Conservation (phyloP, 2,797 vertebrate genomes). For the Epinephelus coioides region DNA sequence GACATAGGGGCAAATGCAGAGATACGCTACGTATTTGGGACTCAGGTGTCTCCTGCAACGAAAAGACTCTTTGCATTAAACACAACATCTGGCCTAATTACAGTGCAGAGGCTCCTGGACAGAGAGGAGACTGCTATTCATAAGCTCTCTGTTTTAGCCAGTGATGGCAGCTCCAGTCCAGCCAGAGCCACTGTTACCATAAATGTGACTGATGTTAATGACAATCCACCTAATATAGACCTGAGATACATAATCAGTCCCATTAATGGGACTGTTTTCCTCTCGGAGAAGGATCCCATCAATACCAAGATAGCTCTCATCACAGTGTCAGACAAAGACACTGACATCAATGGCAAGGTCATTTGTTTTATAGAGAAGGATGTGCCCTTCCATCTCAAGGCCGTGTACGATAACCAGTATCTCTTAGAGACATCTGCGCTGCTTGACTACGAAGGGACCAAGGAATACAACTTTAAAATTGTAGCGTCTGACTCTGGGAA, state of each 20-base stretch:
- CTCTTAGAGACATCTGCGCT: slow-evolving; percentile 97
- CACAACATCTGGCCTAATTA: slow-evolving; percentile 95
- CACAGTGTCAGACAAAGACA: slow-evolving; percentile 99
- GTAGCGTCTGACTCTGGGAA: slow-evolving; percentile 98
- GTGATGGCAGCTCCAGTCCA: slow-evolving; percentile 97
- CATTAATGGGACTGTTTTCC: slow-evolving; percentile 98
- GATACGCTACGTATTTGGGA: slow-evolving; percentile 96
- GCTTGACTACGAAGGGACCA: slow-evolving; percentile 98
- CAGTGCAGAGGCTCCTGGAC: slow-evolving; percentile 95
- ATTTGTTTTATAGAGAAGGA: slow-evolving; percentile 99
- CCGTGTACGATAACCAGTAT: slow-evolving; percentile 99
- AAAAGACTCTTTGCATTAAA: slow-evolving; percentile 98
- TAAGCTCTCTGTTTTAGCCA: slow-evolving; percentile 97
- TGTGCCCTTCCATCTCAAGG: slow-evolving; percentile 98
- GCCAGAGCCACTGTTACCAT: slow-evolving; percentile 96
- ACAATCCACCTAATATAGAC: slow-evolving; percentile 99
- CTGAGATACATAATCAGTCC: slow-evolving; percentile 99
- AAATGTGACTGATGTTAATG: slow-evolving; percentile 99
- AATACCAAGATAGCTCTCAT: slow-evolving; percentile 99
- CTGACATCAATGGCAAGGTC: slow-evolving; percentile 98
- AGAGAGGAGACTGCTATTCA: slow-evolving; percentile 97
- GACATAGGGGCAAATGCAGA: slow-evolving; percentile 98
- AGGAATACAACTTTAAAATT: slow-evolving; percentile 99
- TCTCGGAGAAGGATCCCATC: slow-evolving; percentile 98
- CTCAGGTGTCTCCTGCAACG: slow-evolving; percentile 95